Conservation (phyloP, 2,888 invertebrate genomes). For the Melinaea menophilus region DNA sequence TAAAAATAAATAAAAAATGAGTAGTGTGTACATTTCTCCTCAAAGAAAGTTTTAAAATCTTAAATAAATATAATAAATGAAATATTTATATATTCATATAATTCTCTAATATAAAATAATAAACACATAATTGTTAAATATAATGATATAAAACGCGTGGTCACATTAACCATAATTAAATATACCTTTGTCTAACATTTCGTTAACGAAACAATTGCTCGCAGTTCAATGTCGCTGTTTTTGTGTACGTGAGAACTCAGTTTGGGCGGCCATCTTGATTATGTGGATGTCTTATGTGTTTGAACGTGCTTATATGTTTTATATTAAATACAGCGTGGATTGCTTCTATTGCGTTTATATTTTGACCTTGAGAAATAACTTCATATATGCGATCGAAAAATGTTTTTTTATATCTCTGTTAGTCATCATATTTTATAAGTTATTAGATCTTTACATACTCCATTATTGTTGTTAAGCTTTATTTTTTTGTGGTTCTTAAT, state of each 20-base stretch:
- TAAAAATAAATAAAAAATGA: no score
- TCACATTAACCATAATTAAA: slow-evolving; percentile 51
- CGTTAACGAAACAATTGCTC: slow-evolving; percentile 46
- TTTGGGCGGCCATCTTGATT: slow-evolving; percentile 37
- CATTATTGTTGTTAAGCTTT: no score
- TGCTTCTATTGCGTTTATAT: no score
- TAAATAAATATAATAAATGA: not conserved
- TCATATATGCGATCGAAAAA: no score
- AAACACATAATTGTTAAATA: no score
- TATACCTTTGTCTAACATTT: slow-evolving; percentile 60
- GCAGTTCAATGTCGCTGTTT: slow-evolving; percentile 57
- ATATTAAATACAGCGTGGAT: not conserved
- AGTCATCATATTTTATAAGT: no score
- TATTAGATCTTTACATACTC: no score
- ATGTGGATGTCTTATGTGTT: slow-evolving; percentile 18
- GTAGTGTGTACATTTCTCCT: no score
- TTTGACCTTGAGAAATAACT: no score
- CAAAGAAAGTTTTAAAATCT: not conserved
- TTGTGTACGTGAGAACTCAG: slow-evolving; percentile 48
- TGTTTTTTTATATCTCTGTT: no score
- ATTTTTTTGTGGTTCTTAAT: no score
- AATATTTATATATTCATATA: not conserved
- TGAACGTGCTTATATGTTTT: not conserved
- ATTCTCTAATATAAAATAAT: no score
- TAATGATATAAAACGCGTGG: slow-evolving; percentile 23